Base-by-base conservation (phyloP, 1,140 invertebrate genomes). In the Zaprionus kolodkinae region DNA sequence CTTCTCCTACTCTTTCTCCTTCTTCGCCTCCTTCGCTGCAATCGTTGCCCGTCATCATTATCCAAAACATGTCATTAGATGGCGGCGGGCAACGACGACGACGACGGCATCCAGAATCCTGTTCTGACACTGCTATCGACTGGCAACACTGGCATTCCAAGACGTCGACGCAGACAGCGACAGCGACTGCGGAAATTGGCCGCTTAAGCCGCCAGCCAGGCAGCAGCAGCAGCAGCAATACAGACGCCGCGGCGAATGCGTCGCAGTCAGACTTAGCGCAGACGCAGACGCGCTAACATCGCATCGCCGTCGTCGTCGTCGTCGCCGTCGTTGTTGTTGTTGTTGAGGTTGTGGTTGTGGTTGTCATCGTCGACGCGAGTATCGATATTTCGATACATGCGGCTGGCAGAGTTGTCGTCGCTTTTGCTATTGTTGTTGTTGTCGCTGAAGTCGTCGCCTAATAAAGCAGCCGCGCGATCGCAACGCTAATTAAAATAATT, bases 401-500 rank as follows among this genome's bases (percentile, higher is more conserved):
- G n/a, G 7, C 40, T 43, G 40, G 40, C 40, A 45, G 40, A 45
- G 72, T 45, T 59, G 65, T 45, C 30, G 40, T 63, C 38, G 68
- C 65, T 45, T 68, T 45, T 35, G 56, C 52, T 10, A 35, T 9
- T 25, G 71, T 54, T 48, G 72, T 30, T 36, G 68, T 61, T 45
- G 73, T 45, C 25, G 56, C 54, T 33, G 43, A 11, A 33, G 66
- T 70, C 30, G 74, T 74, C 75, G 59, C 69, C 70, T 72, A 77
- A 86, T 86, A 86, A 86, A 81, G 83, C 83, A 80, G 75, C 81
- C 75, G 61, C 71, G 82, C 78, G 81, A 82, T 87, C 83, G 82
- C 80, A 76, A 84, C 81, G 85, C 85, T 89, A 89, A 89, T 89
- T 89, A 89, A 89, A 89, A 89, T 90, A 90, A 89, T 89, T 89